These are phyloP conservation scores for Calephelis nemesis DNA, from an alignment of 1,140 invertebrate genomes.

Conservation along the genomic window DNA sequence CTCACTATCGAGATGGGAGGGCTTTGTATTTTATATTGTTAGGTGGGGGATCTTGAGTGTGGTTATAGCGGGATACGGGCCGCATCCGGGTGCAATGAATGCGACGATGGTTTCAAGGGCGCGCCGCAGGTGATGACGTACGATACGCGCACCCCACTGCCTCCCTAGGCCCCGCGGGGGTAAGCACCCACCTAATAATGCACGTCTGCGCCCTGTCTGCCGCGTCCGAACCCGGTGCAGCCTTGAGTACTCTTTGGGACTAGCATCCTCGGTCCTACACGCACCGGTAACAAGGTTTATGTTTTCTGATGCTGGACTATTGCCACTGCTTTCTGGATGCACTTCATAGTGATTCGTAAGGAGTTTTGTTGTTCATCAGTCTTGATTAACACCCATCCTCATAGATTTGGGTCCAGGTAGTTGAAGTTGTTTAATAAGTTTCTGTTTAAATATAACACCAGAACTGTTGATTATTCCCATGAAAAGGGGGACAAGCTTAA, in stretches of 20 bases:
- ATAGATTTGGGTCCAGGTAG: too few species aligned
- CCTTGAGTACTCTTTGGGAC: conserved; percentile 62
- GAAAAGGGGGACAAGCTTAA: too few species aligned
- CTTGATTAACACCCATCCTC: too few species aligned
- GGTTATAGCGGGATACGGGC: conserved; percentile 63
- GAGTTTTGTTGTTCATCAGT: too few species aligned
- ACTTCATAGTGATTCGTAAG: too few species aligned
- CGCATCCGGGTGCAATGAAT: conserved; percentile 78
- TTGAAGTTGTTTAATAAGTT: too few species aligned
- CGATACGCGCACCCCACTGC: conserved; percentile 69
- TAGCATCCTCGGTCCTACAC: conserved; percentile 44
- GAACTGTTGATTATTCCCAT: too few species aligned
- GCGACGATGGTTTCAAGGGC: conserved; percentile 77
- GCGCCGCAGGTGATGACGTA: conserved; percentile 78
- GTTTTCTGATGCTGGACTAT: conserved; percentile 6
- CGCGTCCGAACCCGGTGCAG: conserved; percentile 72
- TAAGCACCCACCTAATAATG: conserved; percentile 79
- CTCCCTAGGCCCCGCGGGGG: conserved; percentile 63
- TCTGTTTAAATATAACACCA: too few species aligned
- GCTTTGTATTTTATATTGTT: conserved; percentile 32
- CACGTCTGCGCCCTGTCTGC: conserved; percentile 78
- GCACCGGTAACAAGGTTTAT: conserved; percentile 36
- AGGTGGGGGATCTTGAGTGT: conserved; percentile 54
- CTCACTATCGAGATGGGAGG: conserved; percentile 26
- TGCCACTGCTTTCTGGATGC: background rate